These are phyloP conservation scores for Leptinotarsa rubiginosa DNA, from an alignment of 2,888 invertebrate genomes.

Conservation along the genomic window DNA sequence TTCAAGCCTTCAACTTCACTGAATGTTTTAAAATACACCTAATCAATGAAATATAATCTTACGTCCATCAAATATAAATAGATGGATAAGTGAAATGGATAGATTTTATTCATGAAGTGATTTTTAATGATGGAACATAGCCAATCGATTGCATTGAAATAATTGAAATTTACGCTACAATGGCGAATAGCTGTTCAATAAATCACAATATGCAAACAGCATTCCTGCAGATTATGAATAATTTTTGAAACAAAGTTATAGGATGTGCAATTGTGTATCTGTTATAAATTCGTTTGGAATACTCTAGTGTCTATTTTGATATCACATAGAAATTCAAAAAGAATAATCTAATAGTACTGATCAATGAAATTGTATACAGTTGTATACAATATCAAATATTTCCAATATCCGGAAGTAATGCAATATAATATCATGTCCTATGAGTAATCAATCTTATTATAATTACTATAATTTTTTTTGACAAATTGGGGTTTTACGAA, in stretches of 20 bases:
- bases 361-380: too few relatives aligned
- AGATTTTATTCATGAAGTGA: not conserved
- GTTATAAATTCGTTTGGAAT: not conserved
- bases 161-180: slow-evolving; percentile 35
- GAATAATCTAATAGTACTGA: too few relatives aligned
- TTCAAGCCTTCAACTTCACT: too few relatives aligned
- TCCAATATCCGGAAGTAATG: too few relatives aligned
- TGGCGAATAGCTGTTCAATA: slow-evolving; percentile 35
- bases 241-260: slow-evolving; percentile 7
- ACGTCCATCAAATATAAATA: not conserved
- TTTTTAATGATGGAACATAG: not conserved
- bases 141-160: slow-evolving; percentile 21
- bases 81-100: not conserved
- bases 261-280: not conserved
- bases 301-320: too few relatives aligned
- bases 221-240: slow-evolving; percentile 12
- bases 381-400: too few relatives aligned
- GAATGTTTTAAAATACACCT: too few relatives aligned
- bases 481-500: too few relatives aligned
- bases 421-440: too few relatives aligned
- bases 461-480: too few relatives aligned
- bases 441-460: too few relatives aligned
- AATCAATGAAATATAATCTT: not conserved
- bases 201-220: slow-evolving; percentile 25
- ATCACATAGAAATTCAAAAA: too few relatives aligned